Conservation (phyloP, 2,888 invertebrate species). For the Nymphalis c-album region DNA sequence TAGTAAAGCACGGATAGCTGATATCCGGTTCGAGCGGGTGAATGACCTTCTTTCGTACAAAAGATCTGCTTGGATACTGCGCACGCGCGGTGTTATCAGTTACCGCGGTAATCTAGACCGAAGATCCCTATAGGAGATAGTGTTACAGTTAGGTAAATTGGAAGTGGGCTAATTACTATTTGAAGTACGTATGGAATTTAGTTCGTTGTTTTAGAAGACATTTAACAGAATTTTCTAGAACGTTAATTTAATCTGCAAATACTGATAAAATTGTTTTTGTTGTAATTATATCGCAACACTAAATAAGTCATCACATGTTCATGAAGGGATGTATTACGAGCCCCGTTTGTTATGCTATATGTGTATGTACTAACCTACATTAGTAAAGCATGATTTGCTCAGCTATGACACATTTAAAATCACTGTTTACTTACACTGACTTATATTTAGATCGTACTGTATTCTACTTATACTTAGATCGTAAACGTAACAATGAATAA, state of each 20-base stretch:
- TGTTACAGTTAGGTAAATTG: constrained; percentile 35
- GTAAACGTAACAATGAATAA: too few relatives aligned
- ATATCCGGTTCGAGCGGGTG: constrained; percentile 41
- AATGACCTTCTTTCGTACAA: constrained; percentile 42
- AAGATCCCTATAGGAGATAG: constrained; percentile 24
- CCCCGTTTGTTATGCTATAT: too few relatives aligned
- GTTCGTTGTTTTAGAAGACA: constrained; percentile 16
- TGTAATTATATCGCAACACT: background rate
- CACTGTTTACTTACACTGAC: too few relatives aligned
- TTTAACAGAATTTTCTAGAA: constrained; percentile 1
- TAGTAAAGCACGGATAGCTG: constrained; percentile 39
- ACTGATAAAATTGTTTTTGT: background rate
- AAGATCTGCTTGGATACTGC: constrained; percentile 40
- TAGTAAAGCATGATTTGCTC: too few relatives aligned
- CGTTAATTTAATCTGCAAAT: background rate
- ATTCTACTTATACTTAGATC: too few relatives aligned
- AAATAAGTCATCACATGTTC: too few relatives aligned
- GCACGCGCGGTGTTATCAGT: constrained; percentile 36
- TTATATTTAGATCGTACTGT: too few relatives aligned
- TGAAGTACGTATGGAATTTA: constrained; percentile 21
- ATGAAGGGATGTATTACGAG: too few relatives aligned
- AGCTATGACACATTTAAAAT: too few relatives aligned
- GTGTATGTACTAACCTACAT: too few relatives aligned
- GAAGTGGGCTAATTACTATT: constrained; percentile 37
- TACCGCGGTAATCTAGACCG: constrained; percentile 23